Percentiles rank a stretch among this genome's conserved stretches.
phyloP scores from a whole-genome alignment of 1,140 invertebrate species.

The Caenorhabditis tropicalis region DNA sequence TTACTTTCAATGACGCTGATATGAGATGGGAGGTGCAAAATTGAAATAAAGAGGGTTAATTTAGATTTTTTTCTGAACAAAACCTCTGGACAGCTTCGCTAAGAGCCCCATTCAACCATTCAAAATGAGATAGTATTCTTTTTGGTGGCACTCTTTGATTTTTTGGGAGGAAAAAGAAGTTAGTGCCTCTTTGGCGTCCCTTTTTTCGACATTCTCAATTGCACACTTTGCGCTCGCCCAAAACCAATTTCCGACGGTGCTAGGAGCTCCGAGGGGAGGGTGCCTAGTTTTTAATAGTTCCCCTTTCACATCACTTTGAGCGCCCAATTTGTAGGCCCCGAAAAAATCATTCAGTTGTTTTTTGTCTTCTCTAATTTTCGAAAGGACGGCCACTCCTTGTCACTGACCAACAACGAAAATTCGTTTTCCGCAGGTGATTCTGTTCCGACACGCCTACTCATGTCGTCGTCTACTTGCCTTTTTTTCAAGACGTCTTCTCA shows the following conservation, averaged over 20 bases:
- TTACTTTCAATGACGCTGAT: neutral
- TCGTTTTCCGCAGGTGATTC: constrained; percentile 29
- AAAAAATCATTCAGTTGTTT: neutral
- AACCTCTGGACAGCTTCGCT: too few relatives aligned
- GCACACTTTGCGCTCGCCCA: neutral
- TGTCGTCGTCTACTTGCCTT: neutral
- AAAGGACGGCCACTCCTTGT: neutral
- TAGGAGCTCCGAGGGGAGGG: too few relatives aligned
- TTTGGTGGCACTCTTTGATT: too few relatives aligned
- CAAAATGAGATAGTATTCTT: too few relatives aligned
- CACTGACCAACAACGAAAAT: neutral
- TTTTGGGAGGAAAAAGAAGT: neutral
- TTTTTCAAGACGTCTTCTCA: constrained; percentile 26
- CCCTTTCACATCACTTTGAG: constrained; percentile 1
- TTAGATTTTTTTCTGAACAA: too few relatives aligned
- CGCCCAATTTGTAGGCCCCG: neutral
- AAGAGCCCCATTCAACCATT: too few relatives aligned
- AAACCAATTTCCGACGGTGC: constrained; percentile 26
- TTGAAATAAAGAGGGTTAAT: too few relatives aligned
- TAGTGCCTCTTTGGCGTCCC: neutral
- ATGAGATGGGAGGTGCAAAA: too few relatives aligned
- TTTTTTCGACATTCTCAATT: constrained; percentile 6
- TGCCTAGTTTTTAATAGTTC: neutral
- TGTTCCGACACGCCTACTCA: constrained; percentile 27
- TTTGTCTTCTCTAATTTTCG: too few relatives aligned